Conservation (phyloP, 2,888 invertebrate genomes). For the Drosophila hamatofila region DNA sequence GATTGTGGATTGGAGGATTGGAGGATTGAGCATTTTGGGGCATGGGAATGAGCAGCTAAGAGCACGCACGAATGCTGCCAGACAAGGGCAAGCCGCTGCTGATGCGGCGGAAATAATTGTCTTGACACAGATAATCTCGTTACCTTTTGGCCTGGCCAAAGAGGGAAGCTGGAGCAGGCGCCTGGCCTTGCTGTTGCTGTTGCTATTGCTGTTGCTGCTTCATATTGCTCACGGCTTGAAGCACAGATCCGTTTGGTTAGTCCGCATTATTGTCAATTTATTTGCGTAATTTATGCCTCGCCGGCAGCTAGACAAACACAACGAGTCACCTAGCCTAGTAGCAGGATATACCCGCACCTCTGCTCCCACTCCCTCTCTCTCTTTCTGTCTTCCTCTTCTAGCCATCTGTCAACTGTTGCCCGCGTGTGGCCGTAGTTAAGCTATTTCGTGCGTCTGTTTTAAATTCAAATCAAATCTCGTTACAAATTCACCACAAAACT, state of each 20-base stretch:
- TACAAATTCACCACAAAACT: constrained; percentile 60
- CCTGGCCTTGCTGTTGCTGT: not conserved
- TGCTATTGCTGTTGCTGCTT: not conserved
- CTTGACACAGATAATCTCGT: constrained; percentile 82
- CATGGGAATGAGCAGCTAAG: constrained; percentile 18
- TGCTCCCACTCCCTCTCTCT: not conserved
- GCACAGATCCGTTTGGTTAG: constrained; percentile 47
- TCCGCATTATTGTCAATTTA: constrained; percentile 76
- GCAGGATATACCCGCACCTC: not conserved
- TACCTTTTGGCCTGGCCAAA: constrained; percentile 65
- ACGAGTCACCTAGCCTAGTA: constrained; percentile 5
- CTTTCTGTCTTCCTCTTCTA: not conserved
- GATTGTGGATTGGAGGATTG: not conserved
- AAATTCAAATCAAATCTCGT: constrained; percentile 83
- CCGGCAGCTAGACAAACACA: constrained; percentile 53
- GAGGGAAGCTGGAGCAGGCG: constrained; percentile 15
- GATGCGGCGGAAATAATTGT: constrained; percentile 82
- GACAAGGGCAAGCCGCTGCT: constrained; percentile 61
- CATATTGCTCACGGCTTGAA: constrained; percentile 17
- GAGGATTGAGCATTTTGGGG: not conserved
- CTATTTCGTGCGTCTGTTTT: constrained; percentile 70
- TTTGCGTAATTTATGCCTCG: constrained; percentile 81
- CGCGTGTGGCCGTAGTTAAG: constrained; percentile 59
- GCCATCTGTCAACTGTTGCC: constrained; percentile 64
- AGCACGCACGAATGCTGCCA: constrained; percentile 70